Evolutionary conservation across 2,113 vertebrate species (phyloP).

Genomic region (Pterocles orientalis): DNA sequence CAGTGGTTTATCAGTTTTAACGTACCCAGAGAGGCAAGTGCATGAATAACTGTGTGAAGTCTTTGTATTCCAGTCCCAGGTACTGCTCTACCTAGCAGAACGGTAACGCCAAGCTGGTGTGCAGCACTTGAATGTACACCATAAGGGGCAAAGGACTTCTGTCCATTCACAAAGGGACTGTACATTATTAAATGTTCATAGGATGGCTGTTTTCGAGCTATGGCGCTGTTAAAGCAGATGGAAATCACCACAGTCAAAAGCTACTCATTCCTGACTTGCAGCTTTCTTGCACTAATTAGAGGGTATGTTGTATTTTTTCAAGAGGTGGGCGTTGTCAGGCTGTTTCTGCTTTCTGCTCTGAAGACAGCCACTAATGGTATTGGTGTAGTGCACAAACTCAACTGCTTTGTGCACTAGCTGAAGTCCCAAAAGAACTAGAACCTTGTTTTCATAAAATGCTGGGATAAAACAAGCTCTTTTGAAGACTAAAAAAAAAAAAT

Average conservation of each 20-base stretch:
- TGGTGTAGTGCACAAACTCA: conserved; percentile 9
- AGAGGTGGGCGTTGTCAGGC: not conserved
- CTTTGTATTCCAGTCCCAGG: not conserved
- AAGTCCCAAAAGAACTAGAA: conserved; percentile 39
- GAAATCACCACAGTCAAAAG: not conserved
- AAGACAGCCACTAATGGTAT: not conserved
- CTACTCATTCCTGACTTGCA: not conserved
- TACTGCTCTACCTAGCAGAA: not conserved
- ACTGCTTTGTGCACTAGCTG: not conserved
- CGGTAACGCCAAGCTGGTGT: not conserved
- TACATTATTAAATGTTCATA: not conserved
- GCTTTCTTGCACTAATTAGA: not conserved
- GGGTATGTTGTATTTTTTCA: not conserved
- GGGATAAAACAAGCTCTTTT: conserved; percentile 31
- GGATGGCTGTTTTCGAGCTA: not conserved
- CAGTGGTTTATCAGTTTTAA: not conserved
- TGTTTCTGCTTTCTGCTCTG: conserved; percentile 22
- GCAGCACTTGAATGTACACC: not conserved
- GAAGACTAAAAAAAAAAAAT: not conserved
- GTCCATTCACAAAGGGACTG: not conserved
- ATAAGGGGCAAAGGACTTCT: not conserved
- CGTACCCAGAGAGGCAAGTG: not conserved
- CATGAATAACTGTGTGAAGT: not conserved
- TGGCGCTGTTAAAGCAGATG: not conserved
- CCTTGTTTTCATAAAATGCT: conserved; percentile 14